A percentile compares a stretch with the other conserved stretches of the same genome.
Evolutionary conservation across 1,140 invertebrate species (phyloP).

Genomic region (Hylaeus volcanicus): DNA sequence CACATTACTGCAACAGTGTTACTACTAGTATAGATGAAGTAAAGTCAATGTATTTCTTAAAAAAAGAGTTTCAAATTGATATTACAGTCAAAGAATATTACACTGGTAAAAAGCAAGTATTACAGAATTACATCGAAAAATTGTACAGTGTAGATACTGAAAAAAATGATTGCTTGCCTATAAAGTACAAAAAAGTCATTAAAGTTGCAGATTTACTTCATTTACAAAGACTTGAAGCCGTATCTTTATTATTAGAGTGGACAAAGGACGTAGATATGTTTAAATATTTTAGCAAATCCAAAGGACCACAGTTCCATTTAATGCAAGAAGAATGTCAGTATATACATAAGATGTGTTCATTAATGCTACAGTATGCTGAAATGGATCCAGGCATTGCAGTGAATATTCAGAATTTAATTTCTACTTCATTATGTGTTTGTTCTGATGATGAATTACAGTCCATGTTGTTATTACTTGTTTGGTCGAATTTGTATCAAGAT

Average conservation of each 20-base stretch:
- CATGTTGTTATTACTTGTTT: constrained; percentile 34
- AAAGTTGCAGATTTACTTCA: constrained; percentile 64
- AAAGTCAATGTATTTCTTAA: constrained; percentile 61
- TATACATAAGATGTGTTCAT: constrained; percentile 45
- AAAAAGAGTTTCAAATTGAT: constrained; percentile 64
- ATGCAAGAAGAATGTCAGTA: constrained; percentile 34
- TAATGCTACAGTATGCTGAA: constrained; percentile 26
- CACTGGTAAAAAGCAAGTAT: constrained; percentile 55
- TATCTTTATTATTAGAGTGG: constrained; percentile 54
- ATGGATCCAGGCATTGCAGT: constrained; percentile 21
- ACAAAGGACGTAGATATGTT: constrained; percentile 51
- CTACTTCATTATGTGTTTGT: constrained; percentile 41
- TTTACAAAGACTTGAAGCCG: constrained; percentile 54
- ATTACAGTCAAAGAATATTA: constrained; percentile 56
- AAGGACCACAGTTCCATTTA: constrained; percentile 17
- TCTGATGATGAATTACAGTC: constrained; percentile 36
- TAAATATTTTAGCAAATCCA: constrained; percentile 42
- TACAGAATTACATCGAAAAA: constrained; percentile 56
- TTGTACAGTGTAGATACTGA: constrained; percentile 34
- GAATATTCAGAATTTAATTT: constrained; percentile 42
- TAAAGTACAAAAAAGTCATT: constrained; percentile 44
- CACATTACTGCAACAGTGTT: constrained; percentile 33
- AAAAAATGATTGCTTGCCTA: not conserved
- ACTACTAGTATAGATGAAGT: constrained; percentile 57
- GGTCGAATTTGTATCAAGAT: constrained; percentile 39